Evolutionary conservation across 2,888 invertebrate genomes (phyloP), one percentile per base, ranked within the genome.

Genomic region (Cyaniris semiargus): DNA sequence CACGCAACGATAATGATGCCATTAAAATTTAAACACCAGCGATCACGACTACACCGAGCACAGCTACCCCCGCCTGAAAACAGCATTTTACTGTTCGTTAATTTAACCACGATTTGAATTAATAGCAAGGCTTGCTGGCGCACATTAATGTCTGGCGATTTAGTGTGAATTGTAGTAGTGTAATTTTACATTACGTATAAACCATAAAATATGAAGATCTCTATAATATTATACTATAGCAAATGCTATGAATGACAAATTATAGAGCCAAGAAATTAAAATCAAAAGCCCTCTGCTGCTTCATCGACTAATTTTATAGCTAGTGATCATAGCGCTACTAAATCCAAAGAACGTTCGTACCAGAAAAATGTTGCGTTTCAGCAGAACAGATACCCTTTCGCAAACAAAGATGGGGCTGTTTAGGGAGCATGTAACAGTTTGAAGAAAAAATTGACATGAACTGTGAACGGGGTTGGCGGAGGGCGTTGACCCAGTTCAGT

Each of bases 401-500:
- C 8, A 21, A 58, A 58, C 58, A 21, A 21, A 58, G 58, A 21
- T 58, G 58, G 10, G 58, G 21, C 58, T 1, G 21, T 10, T 58
- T 21, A 27, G 23, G 10, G 13, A 66, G 60, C 15, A 66, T 66
- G 27, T 66, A 27, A 66, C 38, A 53, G 18, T 72, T 44, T 72
- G 60, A 58, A 66, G 74, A 76, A 70, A 78, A 76, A 74, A 75
- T 77, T 58, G 78, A 58, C 70, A 77, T 75, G 72, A 31, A 70
- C 60, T 72, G 75, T 53, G 60, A 72, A 78, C n/a, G 75, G 44
- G 70, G 78, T 44, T 71, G 71, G 76, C 71, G 15, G 70, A 79
- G 78, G 76, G 76, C 79, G 78, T 78, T 80, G 82, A 79, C 83
- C 83, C 83, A 83, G 80, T 82, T 80, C 82, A 78, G 79, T 80